Evolutionary conservation across 2,797 vertebrate genomes (phyloP), one percentile per base, ranked within the genome.

Genomic region (Eospalax fontanierii): DNA sequence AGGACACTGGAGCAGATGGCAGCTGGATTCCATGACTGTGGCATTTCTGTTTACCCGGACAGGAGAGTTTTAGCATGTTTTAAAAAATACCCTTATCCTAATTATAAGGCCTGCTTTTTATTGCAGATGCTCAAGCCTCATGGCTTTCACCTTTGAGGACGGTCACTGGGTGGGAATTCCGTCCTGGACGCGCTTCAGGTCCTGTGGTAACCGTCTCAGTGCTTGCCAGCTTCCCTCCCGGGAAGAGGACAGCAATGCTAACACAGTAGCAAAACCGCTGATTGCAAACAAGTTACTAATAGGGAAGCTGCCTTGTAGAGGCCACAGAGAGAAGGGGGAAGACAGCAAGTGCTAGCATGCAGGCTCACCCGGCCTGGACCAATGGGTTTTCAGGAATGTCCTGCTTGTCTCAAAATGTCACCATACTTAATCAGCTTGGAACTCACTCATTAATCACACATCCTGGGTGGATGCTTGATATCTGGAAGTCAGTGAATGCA

Each of bases 1-100:
- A 98, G 96, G 97, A 98, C 98, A 95, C 95, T 85, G 80, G n/a
- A 97, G 98, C 96, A 98, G 98, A 97, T 97, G 97, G 97, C 91
- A 92, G 96, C 81, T 91, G 89, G 96, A 98, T 98, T 98, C 97
- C 95, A 98, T 98, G 98, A 98, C 97, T 98, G 96, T 97, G 93
- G 87, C 97, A 96, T 98, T 98, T 98, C 95, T 98, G 97, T 98
- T 98, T 98, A 98, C 98, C 97, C 91, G 0, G 65, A 97, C 97
- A 96, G 97, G 98, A 98, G 98, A 98, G 91, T 95, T 97, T 98
- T 96, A 96, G 91, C 97, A 97, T 89, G 85, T 98, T 98, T 91
- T 46, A 46, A 93, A 96, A 97, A 90, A 94, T 96, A 95, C 96
- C 79, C 96, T 96, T 96, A 5, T 91, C 85, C 94, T 91, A 89